Evolutionary conservation across 1,140 invertebrate species (phyloP), one percentile per base, ranked within the genome.

Genomic region (Mya arenaria): DNA sequence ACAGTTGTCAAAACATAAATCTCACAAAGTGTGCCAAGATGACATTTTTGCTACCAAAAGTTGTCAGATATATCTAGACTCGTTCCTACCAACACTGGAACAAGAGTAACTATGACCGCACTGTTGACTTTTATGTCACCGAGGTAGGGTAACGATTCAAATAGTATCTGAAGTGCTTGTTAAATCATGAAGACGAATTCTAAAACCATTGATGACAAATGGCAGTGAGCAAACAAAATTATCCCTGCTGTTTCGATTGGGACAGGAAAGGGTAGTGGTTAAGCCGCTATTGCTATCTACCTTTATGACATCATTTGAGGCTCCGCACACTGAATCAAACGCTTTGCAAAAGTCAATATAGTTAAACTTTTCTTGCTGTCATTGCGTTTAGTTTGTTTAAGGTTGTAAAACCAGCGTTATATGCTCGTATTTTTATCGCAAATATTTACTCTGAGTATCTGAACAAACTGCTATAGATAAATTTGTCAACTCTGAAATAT

Each of bases 401-500:
- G 41, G 25, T 52, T 68, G 63, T 78, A 58, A 32, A 37, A 62
- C 62, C 44, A 23, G 75, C 32, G 37, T 56, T 78, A 56, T 66
- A 37, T 36, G 13, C 30, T 41, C 75, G 62, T 78, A 68, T 58
- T 68, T 77, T 78, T 78, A 78, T 78, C 75, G 17, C 75, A 66
- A 68, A 78, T 78, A 78, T 78, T 78, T 78, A 34, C 60, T 65
- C 44, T 66, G 75, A 55, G 52, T 78, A 78, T 78, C 75, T 68
- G 30, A 41, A 68, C 75, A 78, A 78, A 78, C 63, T 78, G 75
- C 68, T 56, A 68, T 37, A 78, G 75, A 78, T 78, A 78, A 78
- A 78, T 78, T 78, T 78, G 75, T 78, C 75, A 78, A 78, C 75
- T 68, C 63, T 68, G 41, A 5, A 55, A 62, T 68, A 78, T 78